These are phyloP conservation scores for Volucella zonaria DNA, from an alignment of 2,888 invertebrate genomes.

Conservation along the genomic window DNA sequence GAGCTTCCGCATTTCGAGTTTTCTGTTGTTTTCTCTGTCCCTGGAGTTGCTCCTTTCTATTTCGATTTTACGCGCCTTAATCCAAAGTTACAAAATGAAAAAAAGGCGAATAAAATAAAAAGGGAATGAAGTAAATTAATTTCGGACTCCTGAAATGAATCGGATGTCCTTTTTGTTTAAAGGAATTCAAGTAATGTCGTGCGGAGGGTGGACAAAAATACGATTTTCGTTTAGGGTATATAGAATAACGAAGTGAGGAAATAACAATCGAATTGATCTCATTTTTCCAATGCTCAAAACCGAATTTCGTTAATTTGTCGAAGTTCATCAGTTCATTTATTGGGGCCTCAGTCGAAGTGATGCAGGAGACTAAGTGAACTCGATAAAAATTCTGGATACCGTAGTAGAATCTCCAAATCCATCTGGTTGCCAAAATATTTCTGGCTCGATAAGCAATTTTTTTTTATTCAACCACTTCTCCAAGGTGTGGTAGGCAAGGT, in stretches of 20 bases:
- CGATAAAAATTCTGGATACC: conserved; percentile 5
- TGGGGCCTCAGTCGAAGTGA: neutral
- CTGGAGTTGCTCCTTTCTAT: conserved; percentile 53
- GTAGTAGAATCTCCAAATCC: too few species aligned
- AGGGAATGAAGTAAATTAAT: conserved; percentile 52
- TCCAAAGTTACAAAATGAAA: conserved; percentile 26
- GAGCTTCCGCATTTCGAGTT: conserved; percentile 70
- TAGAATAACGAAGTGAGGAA: neutral
- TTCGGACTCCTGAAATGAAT: conserved; percentile 22
- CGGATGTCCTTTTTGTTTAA: conserved; percentile 1
- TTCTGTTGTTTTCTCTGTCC: conserved; percentile 6
- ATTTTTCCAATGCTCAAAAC: neutral
- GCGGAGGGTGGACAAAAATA: neutral
- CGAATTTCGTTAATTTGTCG: conserved; percentile 29
- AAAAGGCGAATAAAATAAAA: conserved; percentile 21
- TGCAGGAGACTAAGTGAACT: conserved; percentile 18
- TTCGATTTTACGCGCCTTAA: conserved; percentile 17
- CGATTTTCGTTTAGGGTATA: conserved; percentile 4
- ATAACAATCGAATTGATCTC: neutral
- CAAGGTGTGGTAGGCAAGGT: too few species aligned
- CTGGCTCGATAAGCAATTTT: conserved; percentile 47
- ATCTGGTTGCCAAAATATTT: conserved; percentile 18
- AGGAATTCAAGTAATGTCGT: conserved; percentile 36
- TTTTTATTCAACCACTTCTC: neutral
- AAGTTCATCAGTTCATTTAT: neutral